These are phyloP conservation scores for Hecatera dysodea DNA, from an alignment of 2,888 invertebrate genomes.

Conservation along the genomic window DNA sequence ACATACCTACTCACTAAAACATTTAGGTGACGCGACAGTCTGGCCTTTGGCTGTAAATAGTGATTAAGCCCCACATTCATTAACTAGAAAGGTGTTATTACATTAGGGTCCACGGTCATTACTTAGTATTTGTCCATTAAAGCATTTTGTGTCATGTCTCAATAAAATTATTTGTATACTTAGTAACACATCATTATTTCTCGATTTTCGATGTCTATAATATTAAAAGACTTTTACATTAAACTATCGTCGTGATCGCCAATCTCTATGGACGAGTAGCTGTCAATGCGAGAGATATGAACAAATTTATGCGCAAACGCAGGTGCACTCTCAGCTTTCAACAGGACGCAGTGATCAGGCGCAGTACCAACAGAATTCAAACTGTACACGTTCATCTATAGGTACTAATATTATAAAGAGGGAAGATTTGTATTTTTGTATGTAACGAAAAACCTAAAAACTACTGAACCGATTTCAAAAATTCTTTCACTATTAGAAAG, in stretches of 20 bases:
- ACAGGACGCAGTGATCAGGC: too few species aligned
- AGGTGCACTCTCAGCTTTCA: too few species aligned
- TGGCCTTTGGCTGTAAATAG: background rate
- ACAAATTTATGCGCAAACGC: too few species aligned
- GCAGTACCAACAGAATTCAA: too few species aligned
- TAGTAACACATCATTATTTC: slow-evolving; percentile 15
- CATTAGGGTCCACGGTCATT: background rate
- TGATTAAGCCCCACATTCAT: slow-evolving; percentile 23
- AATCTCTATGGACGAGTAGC: background rate
- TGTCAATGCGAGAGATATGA: too few species aligned
- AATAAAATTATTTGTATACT: background rate
- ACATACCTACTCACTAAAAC: slow-evolving; percentile 1
- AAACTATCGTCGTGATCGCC: background rate
- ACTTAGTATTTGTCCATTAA: slow-evolving; percentile 4
- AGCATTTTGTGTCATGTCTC: background rate
- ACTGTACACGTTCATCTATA: too few species aligned
- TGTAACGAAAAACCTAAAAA: too few species aligned
- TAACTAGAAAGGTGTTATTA: slow-evolving; percentile 32
- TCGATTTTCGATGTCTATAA: slow-evolving; percentile 9
- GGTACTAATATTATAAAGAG: too few species aligned
- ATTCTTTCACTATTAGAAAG: too few species aligned
- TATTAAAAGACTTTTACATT: too few species aligned
- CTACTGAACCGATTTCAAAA: too few species aligned
- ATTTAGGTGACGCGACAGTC: slow-evolving; percentile 3
- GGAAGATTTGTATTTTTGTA: too few species aligned